These are phyloP conservation scores for Drosophila ezoana DNA, from an alignment of 2,888 invertebrate species.

Conservation along the genomic window DNA sequence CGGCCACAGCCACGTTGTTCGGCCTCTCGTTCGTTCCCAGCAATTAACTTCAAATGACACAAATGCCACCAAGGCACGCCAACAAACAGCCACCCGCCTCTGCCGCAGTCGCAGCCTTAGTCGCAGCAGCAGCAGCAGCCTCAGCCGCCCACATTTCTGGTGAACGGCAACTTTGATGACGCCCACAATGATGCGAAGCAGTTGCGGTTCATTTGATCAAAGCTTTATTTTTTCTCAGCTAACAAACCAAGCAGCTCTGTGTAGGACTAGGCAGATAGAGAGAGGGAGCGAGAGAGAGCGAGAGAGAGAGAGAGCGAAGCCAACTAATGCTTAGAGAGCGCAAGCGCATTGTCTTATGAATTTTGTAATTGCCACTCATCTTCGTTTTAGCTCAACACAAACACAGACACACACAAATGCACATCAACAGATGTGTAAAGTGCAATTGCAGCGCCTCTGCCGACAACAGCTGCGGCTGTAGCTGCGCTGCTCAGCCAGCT, in stretches of 20 bases:
- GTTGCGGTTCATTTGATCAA: conserved; percentile 75
- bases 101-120: conserved; percentile 13
- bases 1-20: conserved; percentile 41
- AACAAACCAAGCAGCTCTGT: conserved; percentile 66
- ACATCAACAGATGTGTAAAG: conserved; percentile 40
- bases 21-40: conserved; percentile 73
- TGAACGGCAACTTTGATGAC: conserved; percentile 78
- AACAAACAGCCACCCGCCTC: conserved; percentile 49
- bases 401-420: conserved; percentile 12
- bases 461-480: conserved; percentile 13
- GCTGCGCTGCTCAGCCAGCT: conserved; percentile 21
- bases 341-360: conserved; percentile 52
- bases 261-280: conserved; percentile 56
- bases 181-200: conserved; percentile 64
- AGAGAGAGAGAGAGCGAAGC: conserved; percentile 10
- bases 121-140: conserved; percentile 32
- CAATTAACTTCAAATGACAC: conserved; percentile 80
- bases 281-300: conserved; percentile 20
- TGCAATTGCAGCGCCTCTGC: conserved; percentile 51
- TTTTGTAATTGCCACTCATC: conserved; percentile 66
- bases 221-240: conserved; percentile 52
- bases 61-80: conserved; percentile 79
- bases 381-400: conserved; percentile 42
- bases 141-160: conserved; percentile 69
- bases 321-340: conserved; percentile 14